Evolutionary conservation across 2,797 vertebrate genomes (phyloP), one percentile per base, ranked within the genome.

Genomic region (Passerculus sandwichensis): DNA sequence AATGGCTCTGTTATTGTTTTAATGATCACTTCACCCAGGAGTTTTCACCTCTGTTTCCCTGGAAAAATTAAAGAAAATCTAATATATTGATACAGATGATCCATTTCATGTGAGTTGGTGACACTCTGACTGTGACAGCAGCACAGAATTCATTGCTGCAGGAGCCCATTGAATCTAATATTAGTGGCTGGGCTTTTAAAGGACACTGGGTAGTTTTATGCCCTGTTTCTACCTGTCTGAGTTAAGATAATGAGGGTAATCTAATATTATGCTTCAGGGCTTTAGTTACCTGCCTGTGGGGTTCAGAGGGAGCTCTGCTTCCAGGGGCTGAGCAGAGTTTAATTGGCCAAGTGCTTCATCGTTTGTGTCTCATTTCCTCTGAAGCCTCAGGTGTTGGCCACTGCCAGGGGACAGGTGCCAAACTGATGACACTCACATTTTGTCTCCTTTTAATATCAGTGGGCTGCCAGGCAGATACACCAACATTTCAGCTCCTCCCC

Each of bases 201-300:
- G 44, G 79, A 51, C 69, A 77, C 38, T 70, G 47, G 78, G 48
- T 71, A 80, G 54, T 85, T 92, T 96, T 65, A 94, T 85, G 34
- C 40, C 88, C 71, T 80, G 21, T 73, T 91, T 60, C 86, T 81
- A 84, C 81, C 84, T 91, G 75, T 85, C 89, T 74, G 82, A 62
- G 78, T 95, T 93, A 91, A 93, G 93, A 91, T 95, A 94, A 96
- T 94, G 92, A 94, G 54, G 48, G 45, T 93, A 93, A 95, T 91
- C 86, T 82, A 89, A 91, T 94, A 79, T 81, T 89, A 45, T 45
- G 93, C 95, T 93, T 89, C 85, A 62, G 92, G 90, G 91, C 72
- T 93, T 86, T 79, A 86, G 91, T 83, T 94, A 87, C 79, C 88
- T 93, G 54, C 82, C 90, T 69, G 0, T 71, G 47, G 82, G 84